Evolutionary conservation across 2,113 vertebrate genomes (phyloP).

Genomic region (sheep (Ovis aries)): ARS-UI_Ramb_v3.0 NC_056054.1:37146001-37146500

Average conservation of each 20-base stretch:
- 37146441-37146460: neutral
- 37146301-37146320: neutral
- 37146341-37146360: neutral
- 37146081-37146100: neutral
- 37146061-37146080: neutral
- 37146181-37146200: too few species aligned
- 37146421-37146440: neutral
- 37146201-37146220: too few species aligned
- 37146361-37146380: neutral
- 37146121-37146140: too few species aligned
- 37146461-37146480: neutral
- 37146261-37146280: too few species aligned
- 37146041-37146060: neutral
- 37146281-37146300: too few species aligned
- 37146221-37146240: too few species aligned
- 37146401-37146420: neutral
- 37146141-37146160: too few species aligned
- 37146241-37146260: too few species aligned
- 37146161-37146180: too few species aligned
- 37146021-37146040: neutral
- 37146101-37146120: neutral
- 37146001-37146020: neutral
- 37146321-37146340: neutral
- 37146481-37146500: neutral
- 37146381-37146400: neutral